Evolutionary conservation across 2,113 vertebrate species (phyloP), one percentile per base, ranked within the genome.

Genomic region (Myrmecobius fasciatus): DNA sequence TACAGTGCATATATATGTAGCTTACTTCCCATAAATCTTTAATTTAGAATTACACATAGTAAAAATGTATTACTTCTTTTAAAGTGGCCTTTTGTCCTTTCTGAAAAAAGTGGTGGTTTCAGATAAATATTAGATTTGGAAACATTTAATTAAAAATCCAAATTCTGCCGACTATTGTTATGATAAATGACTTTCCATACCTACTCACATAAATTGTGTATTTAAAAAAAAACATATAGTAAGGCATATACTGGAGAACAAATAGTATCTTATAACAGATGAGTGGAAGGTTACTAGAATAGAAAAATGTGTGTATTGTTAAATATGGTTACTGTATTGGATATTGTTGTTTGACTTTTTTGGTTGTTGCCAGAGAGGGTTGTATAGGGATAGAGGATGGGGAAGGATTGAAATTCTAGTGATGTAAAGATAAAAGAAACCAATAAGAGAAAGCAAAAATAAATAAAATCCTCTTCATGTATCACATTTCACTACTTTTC

Each of bases 91-190:
- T 92, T 96, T 96, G 92, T 83, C 60, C 25, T 95, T 97, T 91
- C 96, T 91, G 47, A 43, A 97, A 24, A 96, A 94, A 83, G 52
- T 94, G 24, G 49, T 75, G 51, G n/a, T 91, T 91, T 24, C 22
- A 93, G 53, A 94, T 52, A 92, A 53, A 52, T 96, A 92, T 94
- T 91, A 97, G 46, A 92, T 89, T 91, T 93, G 54, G 89, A 95
- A 95, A n/a, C 52, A 49, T 93, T 96, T 96, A 94, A 95, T 96
- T 94, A 91, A 95, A 94, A 92, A 91, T 43, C 52, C 8, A 28
- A 94, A 53, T 52, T 93, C 53, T 93, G 83, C 25, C 49, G 49
- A 7, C 90, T 25, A 92, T 20, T 92, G 90, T 91, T 91, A 48
- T 53, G 89, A 88, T 24, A 94, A 95, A 92, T 95, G 54, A 91